Evolutionary conservation across 2,797 vertebrate species (phyloP).

Genomic region (Sebastolobus alascanus): DNA sequence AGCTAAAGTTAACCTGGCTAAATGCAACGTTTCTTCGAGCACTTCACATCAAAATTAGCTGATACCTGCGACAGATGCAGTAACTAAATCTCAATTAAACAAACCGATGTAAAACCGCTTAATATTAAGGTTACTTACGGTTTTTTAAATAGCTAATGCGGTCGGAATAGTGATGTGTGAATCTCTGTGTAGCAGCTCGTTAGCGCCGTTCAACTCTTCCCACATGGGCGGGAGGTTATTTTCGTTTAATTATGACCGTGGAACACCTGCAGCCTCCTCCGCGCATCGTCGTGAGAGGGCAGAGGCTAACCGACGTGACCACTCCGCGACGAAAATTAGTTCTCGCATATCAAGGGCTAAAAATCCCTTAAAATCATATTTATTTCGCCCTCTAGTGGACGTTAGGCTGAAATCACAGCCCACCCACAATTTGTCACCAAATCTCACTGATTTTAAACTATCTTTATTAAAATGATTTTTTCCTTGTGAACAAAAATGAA

Average conservation of each 20-base stretch:
- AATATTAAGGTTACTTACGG: constrained; percentile 54
- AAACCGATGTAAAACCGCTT: not conserved
- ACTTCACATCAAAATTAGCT: not conserved
- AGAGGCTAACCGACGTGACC: not conserved
- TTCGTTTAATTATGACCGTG: constrained; percentile 72
- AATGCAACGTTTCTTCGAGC: not conserved
- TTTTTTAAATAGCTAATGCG: constrained; percentile 29
- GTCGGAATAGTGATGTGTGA: constrained; percentile 1
- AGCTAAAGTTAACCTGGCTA: not conserved
- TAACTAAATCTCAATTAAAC: not conserved
- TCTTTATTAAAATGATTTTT: not conserved
- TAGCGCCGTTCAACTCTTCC: constrained; percentile 7
- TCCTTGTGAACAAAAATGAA: constrained; percentile 65
- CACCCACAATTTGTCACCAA: not conserved
- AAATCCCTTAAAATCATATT: not conserved
- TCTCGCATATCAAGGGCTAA: not conserved
- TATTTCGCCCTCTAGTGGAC: not conserved
- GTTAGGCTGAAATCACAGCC: not conserved
- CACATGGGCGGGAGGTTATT: constrained; percentile 36
- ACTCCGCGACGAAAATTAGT: constrained; percentile 76
- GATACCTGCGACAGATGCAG: not conserved
- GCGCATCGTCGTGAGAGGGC: not conserved
- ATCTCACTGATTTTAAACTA: not conserved
- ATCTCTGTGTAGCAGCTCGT: constrained; percentile 10
- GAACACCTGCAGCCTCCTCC: constrained; percentile 76